Conservation (phyloP, 2,888 invertebrate species). For the Latheticus oryzae region DNA sequence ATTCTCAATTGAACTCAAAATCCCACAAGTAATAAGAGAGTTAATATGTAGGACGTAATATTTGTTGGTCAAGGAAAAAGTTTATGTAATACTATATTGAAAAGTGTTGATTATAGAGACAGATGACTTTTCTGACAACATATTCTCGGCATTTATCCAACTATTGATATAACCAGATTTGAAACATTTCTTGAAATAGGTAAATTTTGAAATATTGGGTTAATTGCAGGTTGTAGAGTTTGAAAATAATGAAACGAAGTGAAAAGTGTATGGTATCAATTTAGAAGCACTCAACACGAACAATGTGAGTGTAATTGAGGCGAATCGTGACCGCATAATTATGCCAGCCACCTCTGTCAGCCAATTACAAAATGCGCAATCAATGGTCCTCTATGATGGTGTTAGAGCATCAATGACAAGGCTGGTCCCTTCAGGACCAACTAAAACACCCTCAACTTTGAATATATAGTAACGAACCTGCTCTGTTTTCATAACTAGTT, state of each 20-base stretch:
- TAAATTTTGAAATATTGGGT: too few species aligned
- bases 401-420: conserved; percentile 39
- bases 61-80: too few species aligned
- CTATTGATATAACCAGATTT: too few species aligned
- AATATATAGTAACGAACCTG: conserved; percentile 55
- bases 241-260: neutral
- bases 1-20: conserved; percentile 35
- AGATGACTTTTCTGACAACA: too few species aligned
- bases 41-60: too few species aligned
- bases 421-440: conserved; percentile 9
- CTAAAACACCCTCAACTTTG: conserved; percentile 44
- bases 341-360: conserved; percentile 44
- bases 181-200: too few species aligned
- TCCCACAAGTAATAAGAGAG: conserved; percentile 36
- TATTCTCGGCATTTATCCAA: too few species aligned
- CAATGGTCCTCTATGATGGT: conserved; percentile 44
- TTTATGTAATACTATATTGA: too few species aligned
- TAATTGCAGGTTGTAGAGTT: too few species aligned
- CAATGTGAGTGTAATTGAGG: conserved; percentile 52
- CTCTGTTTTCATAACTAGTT: conserved; percentile 54
- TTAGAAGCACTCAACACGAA: conserved; percentile 27
- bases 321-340: conserved; percentile 47
- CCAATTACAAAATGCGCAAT: conserved; percentile 50
- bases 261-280: conserved; percentile 1
- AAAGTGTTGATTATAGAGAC: too few species aligned